These are phyloP conservation scores for Manis pentadactyla DNA, from an alignment of 2,797 vertebrate species.

Conservation along the genomic window DNA sequence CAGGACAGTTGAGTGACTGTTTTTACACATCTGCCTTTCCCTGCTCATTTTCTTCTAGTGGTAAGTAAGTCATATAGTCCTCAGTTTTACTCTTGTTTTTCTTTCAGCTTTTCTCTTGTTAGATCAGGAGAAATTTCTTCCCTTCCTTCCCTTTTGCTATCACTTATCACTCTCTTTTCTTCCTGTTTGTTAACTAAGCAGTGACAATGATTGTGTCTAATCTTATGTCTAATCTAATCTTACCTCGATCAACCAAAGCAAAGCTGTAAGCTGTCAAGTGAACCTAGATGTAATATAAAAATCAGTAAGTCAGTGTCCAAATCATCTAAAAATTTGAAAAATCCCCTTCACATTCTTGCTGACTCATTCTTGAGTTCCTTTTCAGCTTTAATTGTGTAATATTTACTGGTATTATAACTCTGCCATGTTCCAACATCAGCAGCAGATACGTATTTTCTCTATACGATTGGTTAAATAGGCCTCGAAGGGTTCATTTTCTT, in stretches of 20 bases:
- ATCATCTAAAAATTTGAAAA: not conserved
- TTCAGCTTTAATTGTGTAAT: not conserved
- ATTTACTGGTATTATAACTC: not conserved
- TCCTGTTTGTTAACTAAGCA: not conserved
- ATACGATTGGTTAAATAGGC: not conserved
- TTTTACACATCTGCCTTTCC: not conserved
- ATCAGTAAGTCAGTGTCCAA: not conserved
- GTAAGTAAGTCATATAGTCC: no score
- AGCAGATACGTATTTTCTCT: not conserved
- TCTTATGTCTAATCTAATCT: not conserved
- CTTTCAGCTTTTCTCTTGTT: not conserved
- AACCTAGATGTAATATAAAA: not conserved
- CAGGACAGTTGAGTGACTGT: not conserved
- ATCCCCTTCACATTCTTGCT: not conserved
- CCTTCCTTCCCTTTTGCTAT: not conserved
- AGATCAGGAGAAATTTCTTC: not conserved
- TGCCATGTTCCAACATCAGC: not conserved
- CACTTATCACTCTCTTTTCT: not conserved
- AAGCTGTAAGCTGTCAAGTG: not conserved
- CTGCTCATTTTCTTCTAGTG: not conserved
- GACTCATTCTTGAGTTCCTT: not conserved
- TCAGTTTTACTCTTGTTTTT: not conserved
- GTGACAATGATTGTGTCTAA: not conserved
- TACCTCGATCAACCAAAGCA: not conserved
- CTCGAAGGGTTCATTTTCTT: not conserved